phyloP scores from a whole-genome alignment of 2,797 vertebrate genomes.

The Macropus fuliginosus region DNA sequence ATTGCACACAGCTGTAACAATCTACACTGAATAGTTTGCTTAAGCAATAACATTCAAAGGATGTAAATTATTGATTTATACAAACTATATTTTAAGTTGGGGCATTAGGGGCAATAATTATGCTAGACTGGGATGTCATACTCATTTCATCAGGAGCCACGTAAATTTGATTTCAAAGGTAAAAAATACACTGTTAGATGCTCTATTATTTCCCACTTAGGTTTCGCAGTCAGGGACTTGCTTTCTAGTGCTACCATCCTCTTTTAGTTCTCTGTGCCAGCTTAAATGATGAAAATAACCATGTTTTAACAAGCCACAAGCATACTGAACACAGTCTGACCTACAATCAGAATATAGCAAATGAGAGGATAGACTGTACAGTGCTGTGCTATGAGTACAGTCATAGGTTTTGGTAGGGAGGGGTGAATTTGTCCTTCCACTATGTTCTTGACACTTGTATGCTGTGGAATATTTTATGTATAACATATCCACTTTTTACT shows the following conservation, averaged over 20 bases:
- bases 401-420: constrained; percentile 13
- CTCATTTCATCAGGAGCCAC: constrained; percentile 59
- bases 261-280: constrained; percentile 71
- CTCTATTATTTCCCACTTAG: constrained; percentile 63
- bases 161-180: constrained; percentile 65
- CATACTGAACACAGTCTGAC: constrained; percentile 35
- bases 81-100: constrained; percentile 83
- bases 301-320: constrained; percentile 18
- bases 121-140: constrained; percentile 63
- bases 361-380: not conserved
- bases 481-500: constrained; percentile 55
- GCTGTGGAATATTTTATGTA: constrained; percentile 52
- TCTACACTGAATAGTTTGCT: constrained; percentile 87
- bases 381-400: not conserved
- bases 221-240: constrained; percentile 64
- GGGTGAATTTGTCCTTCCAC: constrained; percentile 63
- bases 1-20: constrained; percentile 77
- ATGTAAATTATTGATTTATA: constrained; percentile 83
- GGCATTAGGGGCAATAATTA: constrained; percentile 85
- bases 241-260: constrained; percentile 74
- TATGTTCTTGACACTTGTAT: constrained; percentile 67
- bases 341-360: not conserved
- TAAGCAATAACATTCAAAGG: constrained; percentile 93
- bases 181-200: constrained; percentile 43
- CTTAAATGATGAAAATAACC: constrained; percentile 70